Evolutionary conservation across 2,888 invertebrate species (phyloP), one percentile per base, ranked within the genome.

Genomic region (Busseola fusca): DNA sequence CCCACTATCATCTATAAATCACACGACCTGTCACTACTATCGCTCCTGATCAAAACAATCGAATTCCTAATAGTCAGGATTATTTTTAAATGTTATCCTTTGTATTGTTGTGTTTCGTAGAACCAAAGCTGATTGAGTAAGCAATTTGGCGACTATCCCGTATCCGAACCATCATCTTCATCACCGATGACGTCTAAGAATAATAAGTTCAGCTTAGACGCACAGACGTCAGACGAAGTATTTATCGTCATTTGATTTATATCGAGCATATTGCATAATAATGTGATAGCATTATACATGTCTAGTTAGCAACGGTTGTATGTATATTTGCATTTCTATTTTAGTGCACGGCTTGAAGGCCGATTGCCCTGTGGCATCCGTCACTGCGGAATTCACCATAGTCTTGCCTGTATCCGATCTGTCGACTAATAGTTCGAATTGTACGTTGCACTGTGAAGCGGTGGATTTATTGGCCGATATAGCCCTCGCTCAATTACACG

Each of bases 371-470:
- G 85, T 82, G 87, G 89, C 85, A 89, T 90, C 86, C 87, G 83
- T 87, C 83, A 84, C 77, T 75, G 72, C 74, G 90, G 90, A 90
- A 90, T 92, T 87, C 86, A 78, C 79, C 74, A 83, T 78, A 73
- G 85, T 86, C 87, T 88, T 86, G 88, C 87, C 86, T 87, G 76
- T 73, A 86, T 86, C 83, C 89, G 87, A 89, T 86, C 89, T 86
- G 84, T 84, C 83, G 84, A 84, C 84, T 88, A 88, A 89, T 89
- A 89, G 84, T 78, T 87, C 27, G 65, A 80, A 84, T 80, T 84
- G 76, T 75, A 70, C 70, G 59, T 68, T 82, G 79, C 64, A 69
- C 71, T 74, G 72, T 42, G 67, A 80, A 74, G 60, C 80, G 81
- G 80, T 84, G 75, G 78, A 86, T 88, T 88, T 87, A 85, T 86